Base-by-base conservation (phyloP, 1,140 invertebrate species). In the Drosophila bipectinata region DNA sequence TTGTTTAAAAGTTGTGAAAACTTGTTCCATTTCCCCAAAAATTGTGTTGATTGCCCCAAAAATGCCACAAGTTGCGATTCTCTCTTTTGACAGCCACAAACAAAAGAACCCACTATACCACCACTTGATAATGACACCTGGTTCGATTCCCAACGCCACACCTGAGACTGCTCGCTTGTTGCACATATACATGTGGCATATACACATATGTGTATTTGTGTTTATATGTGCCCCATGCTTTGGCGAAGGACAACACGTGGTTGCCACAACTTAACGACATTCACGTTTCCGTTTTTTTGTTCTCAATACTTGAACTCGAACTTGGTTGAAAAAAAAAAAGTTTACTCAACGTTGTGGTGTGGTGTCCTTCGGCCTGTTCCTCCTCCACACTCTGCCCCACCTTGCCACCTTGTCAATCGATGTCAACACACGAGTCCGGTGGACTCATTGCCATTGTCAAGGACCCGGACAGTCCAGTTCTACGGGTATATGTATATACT, bases 201-300 rank as follows among this genome's bases (percentile, higher is more conserved):
- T 32, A 87, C 49, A 75, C 67, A 87, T 57, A 15, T 45, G 14
- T 18, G 10, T 41, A 6, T 15, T n/a, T 5, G n/a, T 41, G 3
- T 10, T 41, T 32, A n/a, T 37, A 18, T 44, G 41, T 44, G 14
- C 6, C 57, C 58, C 53, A 37, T 41, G 60, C 18, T 51, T 47
- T 32, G 72, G n/a, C 60, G 79, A 87, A 85, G 82, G 82, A 74
- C 81, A 81, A 53, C 81, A 77, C 73, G 77, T 81, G 77, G 77
- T 69, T 64, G 18, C 52, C 48, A 15, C 60, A 68, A 60, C 68
- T 77, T 73, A 59, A 66, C 61, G 72, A 75, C 72, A 54, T 67
- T 67, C 72, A 76, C 72, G 72, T 76, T 44, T 75, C 59, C 30
- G 37, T 58, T 73, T 74, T 37, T 59, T 44, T 75, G 48, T 53